Percentiles rank a stretch among this genome's conserved stretches.
These are phyloP conservation scores for Siniperca obscura DNA, from an alignment of 2,797 vertebrate species.

Conservation along the genomic window DNA sequence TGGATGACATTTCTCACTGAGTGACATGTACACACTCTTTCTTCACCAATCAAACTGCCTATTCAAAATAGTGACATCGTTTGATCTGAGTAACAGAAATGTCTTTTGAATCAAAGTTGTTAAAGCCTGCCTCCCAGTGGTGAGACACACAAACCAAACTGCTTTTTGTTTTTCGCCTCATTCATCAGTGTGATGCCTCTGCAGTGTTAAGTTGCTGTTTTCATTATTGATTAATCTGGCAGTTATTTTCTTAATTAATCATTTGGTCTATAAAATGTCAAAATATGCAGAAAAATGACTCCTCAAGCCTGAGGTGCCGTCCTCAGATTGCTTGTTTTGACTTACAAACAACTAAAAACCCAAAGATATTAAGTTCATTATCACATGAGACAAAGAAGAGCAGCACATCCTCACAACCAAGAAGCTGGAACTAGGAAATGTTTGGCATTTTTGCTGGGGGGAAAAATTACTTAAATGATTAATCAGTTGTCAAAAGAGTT, in stretches of 20 bases:
- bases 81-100: background rate
- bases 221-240: background rate
- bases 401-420: background rate
- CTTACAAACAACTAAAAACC: background rate
- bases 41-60: background rate
- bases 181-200: background rate
- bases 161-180: background rate
- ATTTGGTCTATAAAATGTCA: background rate
- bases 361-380: background rate
- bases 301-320: no score
- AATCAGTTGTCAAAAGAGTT: background rate
- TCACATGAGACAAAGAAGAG: background rate
- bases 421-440: background rate
- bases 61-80: background rate
- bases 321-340: background rate
- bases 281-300: background rate
- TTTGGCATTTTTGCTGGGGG: no score
- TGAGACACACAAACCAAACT: background rate
- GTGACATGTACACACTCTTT: background rate
- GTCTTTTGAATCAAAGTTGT: background rate
- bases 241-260: background rate
- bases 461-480: no score
- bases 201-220: background rate
- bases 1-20: background rate
- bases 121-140: slow-evolving; percentile 58